Evolutionary conservation across 2,113 vertebrate genomes (phyloP).

Genomic region (Pristiophorus japonicus): DNA sequence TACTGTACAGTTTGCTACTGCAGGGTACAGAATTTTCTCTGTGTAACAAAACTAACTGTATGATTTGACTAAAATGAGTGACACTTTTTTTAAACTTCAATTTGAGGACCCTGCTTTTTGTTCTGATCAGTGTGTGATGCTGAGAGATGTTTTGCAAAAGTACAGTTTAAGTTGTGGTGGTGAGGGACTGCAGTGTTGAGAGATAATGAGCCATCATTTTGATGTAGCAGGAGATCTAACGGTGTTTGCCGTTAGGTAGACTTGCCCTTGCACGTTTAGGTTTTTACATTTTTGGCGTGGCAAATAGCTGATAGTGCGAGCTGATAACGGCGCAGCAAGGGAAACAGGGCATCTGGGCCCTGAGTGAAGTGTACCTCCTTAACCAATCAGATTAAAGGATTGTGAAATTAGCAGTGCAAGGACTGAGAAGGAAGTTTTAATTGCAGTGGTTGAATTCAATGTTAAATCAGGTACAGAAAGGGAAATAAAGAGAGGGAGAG

Average conservation of each 20-base stretch:
- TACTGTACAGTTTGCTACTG: constrained; percentile 67
- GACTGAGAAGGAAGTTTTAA: not conserved
- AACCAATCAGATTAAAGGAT: not conserved
- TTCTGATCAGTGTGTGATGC: not conserved
- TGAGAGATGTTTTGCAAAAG: not conserved
- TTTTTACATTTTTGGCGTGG: no score
- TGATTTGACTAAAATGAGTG: constrained; percentile 16
- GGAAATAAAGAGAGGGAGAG: not conserved
- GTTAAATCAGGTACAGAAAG: not conserved
- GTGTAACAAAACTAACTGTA: constrained; percentile 30
- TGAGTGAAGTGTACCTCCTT: not conserved
- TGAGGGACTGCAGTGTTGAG: not conserved
- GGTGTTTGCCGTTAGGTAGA: no score
- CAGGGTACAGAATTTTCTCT: constrained; percentile 46
- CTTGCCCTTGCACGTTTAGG: not conserved
- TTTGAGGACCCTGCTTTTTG: not conserved
- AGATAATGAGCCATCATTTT: not conserved
- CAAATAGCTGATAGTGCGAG: no score
- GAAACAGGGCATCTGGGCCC: not conserved
- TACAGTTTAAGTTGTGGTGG: not conserved
- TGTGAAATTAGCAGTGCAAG: not conserved
- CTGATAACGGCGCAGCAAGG: not conserved
- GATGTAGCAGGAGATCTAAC: not conserved
- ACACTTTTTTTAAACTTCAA: not conserved
- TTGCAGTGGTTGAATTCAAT: not conserved